Evolutionary conservation across 2,888 invertebrate species (phyloP).

Genomic region (Orthosia cruda): DNA sequence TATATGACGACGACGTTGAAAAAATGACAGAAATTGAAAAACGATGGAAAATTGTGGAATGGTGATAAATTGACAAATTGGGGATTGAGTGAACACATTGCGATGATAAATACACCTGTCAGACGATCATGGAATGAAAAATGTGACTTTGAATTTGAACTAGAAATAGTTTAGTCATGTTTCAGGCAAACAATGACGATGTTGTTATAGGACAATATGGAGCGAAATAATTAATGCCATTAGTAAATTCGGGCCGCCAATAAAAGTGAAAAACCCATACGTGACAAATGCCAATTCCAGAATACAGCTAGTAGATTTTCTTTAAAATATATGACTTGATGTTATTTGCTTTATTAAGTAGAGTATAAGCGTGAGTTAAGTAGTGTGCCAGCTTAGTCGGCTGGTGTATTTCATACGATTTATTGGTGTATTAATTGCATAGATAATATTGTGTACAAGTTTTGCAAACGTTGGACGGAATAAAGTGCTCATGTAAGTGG

Average conservation of each 20-base stretch:
- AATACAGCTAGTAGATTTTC: slow-evolving; percentile 6
- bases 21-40: slow-evolving; percentile 6
- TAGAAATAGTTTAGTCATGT: slow-evolving; percentile 40
- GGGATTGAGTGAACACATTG: slow-evolving; percentile 12
- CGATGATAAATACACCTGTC: slow-evolving; percentile 36
- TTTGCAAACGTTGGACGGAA: neutral
- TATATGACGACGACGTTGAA: slow-evolving; percentile 1
- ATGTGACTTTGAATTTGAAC: slow-evolving; percentile 10
- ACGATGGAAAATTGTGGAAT: neutral
- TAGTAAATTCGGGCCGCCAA: slow-evolving; percentile 20
- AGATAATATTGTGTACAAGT: slow-evolving; percentile 10
- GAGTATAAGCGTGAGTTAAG: slow-evolving; percentile 12
- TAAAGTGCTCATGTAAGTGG: slow-evolving; percentile 26
- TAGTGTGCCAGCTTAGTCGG: neutral
- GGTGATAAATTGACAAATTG: slow-evolving; percentile 32
- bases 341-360: slow-evolving; percentile 39
- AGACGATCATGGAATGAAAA: slow-evolving; percentile 1
- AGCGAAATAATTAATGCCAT: slow-evolving; percentile 5
- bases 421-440: slow-evolving; percentile 8
- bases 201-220: slow-evolving; percentile 10
- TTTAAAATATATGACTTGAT: slow-evolving; percentile 8
- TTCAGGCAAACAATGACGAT: slow-evolving; percentile 15
- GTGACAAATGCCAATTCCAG: slow-evolving; percentile 45
- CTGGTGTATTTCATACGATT: slow-evolving; percentile 4
- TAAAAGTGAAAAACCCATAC: slow-evolving; percentile 47